Base-by-base conservation (phyloP, 2,113 vertebrate species). In the Oreochromis aureus region DNA sequence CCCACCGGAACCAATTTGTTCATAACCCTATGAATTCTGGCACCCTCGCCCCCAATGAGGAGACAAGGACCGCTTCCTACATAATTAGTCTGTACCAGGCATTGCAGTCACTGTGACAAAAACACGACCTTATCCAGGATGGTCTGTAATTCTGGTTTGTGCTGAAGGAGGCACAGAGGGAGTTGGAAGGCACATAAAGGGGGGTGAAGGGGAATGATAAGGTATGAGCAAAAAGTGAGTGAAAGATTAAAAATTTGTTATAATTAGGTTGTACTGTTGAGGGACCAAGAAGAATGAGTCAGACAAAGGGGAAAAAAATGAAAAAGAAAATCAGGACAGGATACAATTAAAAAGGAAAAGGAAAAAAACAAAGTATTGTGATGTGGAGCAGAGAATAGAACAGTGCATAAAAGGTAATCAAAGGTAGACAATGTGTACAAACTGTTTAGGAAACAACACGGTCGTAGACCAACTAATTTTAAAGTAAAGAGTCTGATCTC, bases 1-100 rank as follows among this genome's bases (percentile, higher is more conserved):
- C 94, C 95, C 94, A 93, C 85, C 89, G 91, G 93, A 95, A 95
- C 93, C 94, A 95, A 95, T 96, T 95, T 95, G 92, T 93, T 93
- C 93, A 90, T 92, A 94, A 95, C 92, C 93, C 90, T 92, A 91
- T 94, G 91, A 91, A 92, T 95, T 90, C 87, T 93, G 89, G 89
- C 89, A 89, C 89, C 92, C 85, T 86, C 63, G 48, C 84, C 86
- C 89, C 86, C 63, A 90, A 85, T 90, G 91, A 84, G 76, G 36
- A 92, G 93, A 89, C 92, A 87, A 91, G 87, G 76, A 83, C 81
- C 24, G 69, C 85, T 92, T 93, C 89, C 87, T 48, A 82, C 91
- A 91, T 95, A 95, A 96, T 95, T 94, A 94, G 94, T 92, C 91
- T 92, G 92, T 91, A 92, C 81, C 87, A 86, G 84, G 84, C 93